Base-by-base conservation (phyloP, 2,113 vertebrate species). In the Chlorodrepanis virens region DNA sequence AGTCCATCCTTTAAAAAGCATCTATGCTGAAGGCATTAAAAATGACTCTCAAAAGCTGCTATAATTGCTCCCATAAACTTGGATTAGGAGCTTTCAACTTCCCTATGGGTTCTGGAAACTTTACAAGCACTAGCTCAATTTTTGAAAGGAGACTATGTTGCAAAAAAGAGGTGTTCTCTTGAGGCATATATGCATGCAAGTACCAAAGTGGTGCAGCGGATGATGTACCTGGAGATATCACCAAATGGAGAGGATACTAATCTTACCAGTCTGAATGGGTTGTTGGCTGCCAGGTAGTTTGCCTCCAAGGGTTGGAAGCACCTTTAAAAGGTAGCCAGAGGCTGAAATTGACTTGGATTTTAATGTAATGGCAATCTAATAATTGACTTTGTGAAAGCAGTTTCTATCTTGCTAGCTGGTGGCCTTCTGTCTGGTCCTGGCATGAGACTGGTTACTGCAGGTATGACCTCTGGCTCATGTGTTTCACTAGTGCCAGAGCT, bases 51-150 rank as follows among this genome's bases (percentile, higher is more conserved):
- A 47, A 70, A 90, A 95, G 45, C 53, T 88, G 57, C 63, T 86
- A 0, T 94, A 93, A 95, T 94, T 92, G 76, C 68, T 80, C 84
- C 76, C 25, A 50, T 94, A 92, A 94, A 92, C 39, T 86, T 77
- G 79, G 63, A 92, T 94, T 93, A 90, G n/a, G 53, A 70, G 45
- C 68, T 93, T 90, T 57, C 63, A 74, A 61, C 23, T 92, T 68
- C 45, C 67, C 37, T 74, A 1, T 90, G 59, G 18, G 29, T 90
- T 92, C 85, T 86, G 67, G 49, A 85, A 83, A 39, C 28, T 88
- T 83, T 35, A 77, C 67, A 65, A 86, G 59, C 45, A 49, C 59
- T 95, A 90, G 53, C 82, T 77, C 29, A 92, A 88, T 29, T 25
- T 96, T 47, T 76, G 45, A 72, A 80, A 50, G 61, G 93, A 68